Evolutionary conservation across 2,888 invertebrate species (phyloP).

Genomic region (Lasioglossum figueresi): DNA sequence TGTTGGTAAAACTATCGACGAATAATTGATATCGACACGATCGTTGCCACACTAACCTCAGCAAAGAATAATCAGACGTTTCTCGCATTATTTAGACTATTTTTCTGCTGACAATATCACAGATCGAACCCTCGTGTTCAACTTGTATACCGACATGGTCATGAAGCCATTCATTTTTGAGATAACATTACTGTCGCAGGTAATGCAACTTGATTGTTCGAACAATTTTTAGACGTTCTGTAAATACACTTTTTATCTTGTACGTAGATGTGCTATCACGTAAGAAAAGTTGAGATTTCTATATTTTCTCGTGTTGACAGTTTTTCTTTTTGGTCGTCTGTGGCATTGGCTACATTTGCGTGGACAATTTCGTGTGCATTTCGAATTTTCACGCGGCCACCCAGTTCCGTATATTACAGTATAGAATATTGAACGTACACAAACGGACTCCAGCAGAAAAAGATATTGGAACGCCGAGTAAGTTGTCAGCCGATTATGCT

Average conservation of each 20-base stretch:
- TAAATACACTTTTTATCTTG: not conserved
- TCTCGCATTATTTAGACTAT: not conserved
- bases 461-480: too few species aligned
- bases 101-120: too few species aligned
- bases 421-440: not conserved
- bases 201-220: constrained; percentile 8
- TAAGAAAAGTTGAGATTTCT: not conserved
- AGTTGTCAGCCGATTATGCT: not conserved
- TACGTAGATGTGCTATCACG: not conserved
- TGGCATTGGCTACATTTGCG: not conserved
- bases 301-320: not conserved
- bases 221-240: not conserved
- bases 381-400: not conserved
- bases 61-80: not conserved
- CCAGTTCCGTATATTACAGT: constrained; percentile 19
- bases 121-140: constrained; percentile 11
- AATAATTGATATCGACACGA: too few species aligned
- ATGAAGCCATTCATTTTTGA: constrained; percentile 61
- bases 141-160: constrained; percentile 30
- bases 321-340: not conserved
- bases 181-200: constrained; percentile 38
- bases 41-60: not conserved
- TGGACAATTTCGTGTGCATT: constrained; percentile 13
- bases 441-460: not conserved
- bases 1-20: too few species aligned